A percentile compares a stretch with the other conserved stretches of the same genome.
These are phyloP conservation scores for Bimastos eiseni DNA, from an alignment of 2,888 invertebrate species.

Conservation along the genomic window DNA sequence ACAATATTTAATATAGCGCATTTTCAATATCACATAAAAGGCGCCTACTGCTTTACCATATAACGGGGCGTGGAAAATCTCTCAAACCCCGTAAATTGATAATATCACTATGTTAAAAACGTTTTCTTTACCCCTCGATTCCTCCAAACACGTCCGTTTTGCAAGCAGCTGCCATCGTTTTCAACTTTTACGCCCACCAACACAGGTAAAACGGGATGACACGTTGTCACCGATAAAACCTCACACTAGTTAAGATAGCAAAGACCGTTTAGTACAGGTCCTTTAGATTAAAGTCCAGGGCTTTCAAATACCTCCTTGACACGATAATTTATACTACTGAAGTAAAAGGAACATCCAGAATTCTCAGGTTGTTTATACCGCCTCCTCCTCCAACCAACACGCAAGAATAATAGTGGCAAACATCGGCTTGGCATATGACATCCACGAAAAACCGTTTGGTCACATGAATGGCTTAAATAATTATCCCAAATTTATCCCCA, in stretches of 20 bases:
- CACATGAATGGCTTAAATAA: not conserved
- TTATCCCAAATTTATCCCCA: too few relatives aligned
- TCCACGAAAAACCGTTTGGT: not conserved
- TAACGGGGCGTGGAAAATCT: not conserved
- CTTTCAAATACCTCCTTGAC: not conserved
- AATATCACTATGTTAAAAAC: not conserved
- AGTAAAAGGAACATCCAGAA: not conserved
- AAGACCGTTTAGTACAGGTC: not conserved
- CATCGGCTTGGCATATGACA: not conserved
- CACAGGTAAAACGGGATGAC: not conserved
- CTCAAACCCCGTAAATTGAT: not conserved
- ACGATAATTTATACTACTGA: not conserved
- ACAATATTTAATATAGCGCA: too few relatives aligned
- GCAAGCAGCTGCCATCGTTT: not conserved
- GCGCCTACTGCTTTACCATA: too few relatives aligned
- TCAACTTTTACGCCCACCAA: not conserved
- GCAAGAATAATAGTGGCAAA: not conserved
- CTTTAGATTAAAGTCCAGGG: not conserved
- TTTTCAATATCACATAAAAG: too few relatives aligned
- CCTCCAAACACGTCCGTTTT: constrained; percentile 26
- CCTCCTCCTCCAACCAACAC: not conserved
- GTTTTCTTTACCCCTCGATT: constrained; percentile 27
- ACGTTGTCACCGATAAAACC: not conserved
- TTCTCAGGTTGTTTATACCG: not conserved
- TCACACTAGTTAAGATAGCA: not conserved